These are phyloP conservation scores for Ascidia mentula DNA, from an alignment of 23 tunicate species.

Conservation along the genomic window DNA sequence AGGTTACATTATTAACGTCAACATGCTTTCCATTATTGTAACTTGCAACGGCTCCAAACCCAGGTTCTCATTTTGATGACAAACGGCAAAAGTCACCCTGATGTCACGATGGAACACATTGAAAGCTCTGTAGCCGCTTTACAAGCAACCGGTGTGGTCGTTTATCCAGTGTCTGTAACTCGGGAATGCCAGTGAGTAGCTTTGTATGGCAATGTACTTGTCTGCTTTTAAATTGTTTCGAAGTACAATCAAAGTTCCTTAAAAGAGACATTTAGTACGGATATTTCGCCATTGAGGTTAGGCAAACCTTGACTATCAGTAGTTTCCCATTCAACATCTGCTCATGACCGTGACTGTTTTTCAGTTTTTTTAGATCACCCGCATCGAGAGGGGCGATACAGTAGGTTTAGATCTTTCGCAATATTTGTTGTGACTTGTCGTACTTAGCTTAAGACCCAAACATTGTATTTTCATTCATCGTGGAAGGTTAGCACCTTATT, in stretches of 20 bases:
- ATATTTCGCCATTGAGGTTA: not conserved
- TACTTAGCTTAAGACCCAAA: no score
- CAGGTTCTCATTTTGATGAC: slow-evolving; percentile 76
- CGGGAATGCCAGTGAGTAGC: slow-evolving; percentile 86
- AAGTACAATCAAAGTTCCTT: no score
- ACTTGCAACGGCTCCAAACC: not conserved
- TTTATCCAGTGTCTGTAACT: slow-evolving; percentile 87
- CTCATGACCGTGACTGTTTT: no score
- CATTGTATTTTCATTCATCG: no score
- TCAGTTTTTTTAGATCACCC: no score
- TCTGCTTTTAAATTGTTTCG: no score
- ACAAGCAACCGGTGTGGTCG: slow-evolving; percentile 30
- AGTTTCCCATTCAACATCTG: no score
- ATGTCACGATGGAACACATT: slow-evolving; percentile 53
- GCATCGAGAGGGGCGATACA: no score
- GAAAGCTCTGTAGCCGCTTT: slow-evolving; percentile 52
- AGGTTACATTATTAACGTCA: not conserved
- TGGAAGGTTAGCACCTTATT: no score
- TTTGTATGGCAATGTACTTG: no score
- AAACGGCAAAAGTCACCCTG: slow-evolving; percentile 90
- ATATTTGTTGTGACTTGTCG: no score
- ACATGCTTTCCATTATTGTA: not conserved
- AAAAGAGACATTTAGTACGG: not conserved
- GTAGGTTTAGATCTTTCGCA: no score
- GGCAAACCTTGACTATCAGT: not conserved